Evolutionary conservation across 2,888 invertebrate genomes (phyloP).

Genomic region (Mythimna albipuncta): DNA sequence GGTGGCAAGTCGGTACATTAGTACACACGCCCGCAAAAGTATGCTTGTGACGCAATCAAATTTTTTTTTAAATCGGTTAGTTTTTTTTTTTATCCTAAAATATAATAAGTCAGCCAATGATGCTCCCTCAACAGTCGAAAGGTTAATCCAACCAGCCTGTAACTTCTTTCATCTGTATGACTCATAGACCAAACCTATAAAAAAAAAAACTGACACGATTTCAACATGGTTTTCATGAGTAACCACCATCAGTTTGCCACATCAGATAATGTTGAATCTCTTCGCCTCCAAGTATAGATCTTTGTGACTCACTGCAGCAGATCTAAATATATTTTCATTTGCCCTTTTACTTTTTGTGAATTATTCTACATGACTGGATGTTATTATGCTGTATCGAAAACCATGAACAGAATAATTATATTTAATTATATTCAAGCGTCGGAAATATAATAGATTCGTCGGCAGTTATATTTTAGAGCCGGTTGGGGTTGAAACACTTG

Average conservation of each 20-base stretch:
- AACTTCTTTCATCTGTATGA: conserved; percentile 5
- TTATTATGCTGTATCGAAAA: conserved; percentile 1
- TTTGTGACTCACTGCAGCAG: conserved; percentile 54
- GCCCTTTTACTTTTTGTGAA: conserved; percentile 54
- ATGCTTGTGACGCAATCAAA: no score
- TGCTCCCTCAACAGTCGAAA: no score
- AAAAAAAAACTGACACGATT: conserved; percentile 9
- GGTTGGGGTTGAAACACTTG: no score
- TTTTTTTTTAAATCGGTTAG: no score
- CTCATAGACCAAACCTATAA: conserved; percentile 12
- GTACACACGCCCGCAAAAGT: no score
- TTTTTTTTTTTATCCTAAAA: no score
- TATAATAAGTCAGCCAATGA: no score
- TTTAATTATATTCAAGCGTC: background rate
- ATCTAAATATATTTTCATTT: conserved; percentile 61
- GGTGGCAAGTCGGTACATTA: no score
- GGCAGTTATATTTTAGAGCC: no score
- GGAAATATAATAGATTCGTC: no score
- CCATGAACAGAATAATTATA: background rate
- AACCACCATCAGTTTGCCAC: conserved; percentile 30
- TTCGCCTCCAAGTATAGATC: conserved; percentile 52
- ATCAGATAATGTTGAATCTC: conserved; percentile 40
- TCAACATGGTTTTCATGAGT: conserved; percentile 34
- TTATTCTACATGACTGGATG: conserved; percentile 51
- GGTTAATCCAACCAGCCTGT: no score